phyloP scores from a whole-genome alignment of 2,888 invertebrate genomes.

The Cheilosia vulpina region DNA sequence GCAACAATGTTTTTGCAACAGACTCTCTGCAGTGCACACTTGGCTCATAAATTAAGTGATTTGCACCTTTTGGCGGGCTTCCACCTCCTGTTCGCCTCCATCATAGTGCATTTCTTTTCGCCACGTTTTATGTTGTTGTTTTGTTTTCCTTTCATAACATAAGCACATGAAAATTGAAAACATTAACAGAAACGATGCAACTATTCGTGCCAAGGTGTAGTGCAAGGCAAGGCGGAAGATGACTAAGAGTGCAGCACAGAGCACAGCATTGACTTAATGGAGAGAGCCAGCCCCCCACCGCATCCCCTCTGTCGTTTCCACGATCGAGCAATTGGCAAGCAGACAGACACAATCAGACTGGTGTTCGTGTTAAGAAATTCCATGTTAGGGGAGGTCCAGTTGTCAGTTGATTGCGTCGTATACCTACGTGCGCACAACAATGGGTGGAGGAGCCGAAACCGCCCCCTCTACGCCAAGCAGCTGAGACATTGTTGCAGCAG shows the following conservation, averaged over 20 bases:
- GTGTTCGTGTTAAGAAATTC: conserved; percentile 49
- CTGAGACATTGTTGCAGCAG: conserved; percentile 36
- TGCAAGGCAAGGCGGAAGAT: conserved; percentile 25
- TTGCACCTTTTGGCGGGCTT: conserved; percentile 70
- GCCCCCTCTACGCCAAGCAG: conserved; percentile 16
- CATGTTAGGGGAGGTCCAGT: conserved; percentile 51
- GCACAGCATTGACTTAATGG: conserved; percentile 11
- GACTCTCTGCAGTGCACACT: conserved; percentile 41
- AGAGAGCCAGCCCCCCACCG: neutral
- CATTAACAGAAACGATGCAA: conserved; percentile 45
- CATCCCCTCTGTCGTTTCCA: conserved; percentile 8
- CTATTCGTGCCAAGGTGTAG: conserved; percentile 44
- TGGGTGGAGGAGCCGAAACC: conserved; percentile 43
- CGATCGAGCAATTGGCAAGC: conserved; percentile 67
- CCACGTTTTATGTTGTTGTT: neutral
- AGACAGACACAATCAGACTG: conserved; percentile 32
- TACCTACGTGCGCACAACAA: conserved; percentile 14
- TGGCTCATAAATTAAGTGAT: conserved; percentile 70
- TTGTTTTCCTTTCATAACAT: neutral
- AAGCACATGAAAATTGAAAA: conserved; percentile 61
- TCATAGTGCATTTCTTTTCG: conserved; percentile 12
- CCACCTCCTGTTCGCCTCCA: conserved; percentile 32
- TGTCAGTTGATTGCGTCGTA: conserved; percentile 57
- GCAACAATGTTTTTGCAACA: conserved; percentile 68
- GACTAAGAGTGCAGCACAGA: conserved; percentile 14